Base-by-base conservation (phyloP, 1,140 invertebrate genomes). In the Neoseiulus cucumeris region DNA sequence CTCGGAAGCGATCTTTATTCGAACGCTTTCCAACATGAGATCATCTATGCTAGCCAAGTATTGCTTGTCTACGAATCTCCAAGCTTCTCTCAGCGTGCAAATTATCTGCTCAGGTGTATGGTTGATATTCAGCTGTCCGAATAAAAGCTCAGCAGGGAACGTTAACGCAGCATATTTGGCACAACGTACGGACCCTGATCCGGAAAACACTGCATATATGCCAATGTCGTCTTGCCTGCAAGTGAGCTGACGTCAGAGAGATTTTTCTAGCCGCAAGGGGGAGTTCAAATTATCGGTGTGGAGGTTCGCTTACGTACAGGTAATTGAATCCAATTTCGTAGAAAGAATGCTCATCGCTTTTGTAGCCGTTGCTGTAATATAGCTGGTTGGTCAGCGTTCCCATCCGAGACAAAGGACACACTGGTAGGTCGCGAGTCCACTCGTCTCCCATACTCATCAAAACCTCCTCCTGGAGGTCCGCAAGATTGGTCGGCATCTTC, bases 291-390 rank as follows among this genome's bases (percentile, higher is more conserved):
- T n/a, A 59, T 59, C 25, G 14, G 22, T 25, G 14, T 1, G 14
- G 17, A 14, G 14, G 25, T 20, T 59, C 14, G 22, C 14, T 18
- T 25, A n/a, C 22, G 25, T 25, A 59, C 51, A 25, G 51, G 22
- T 29, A 59, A 59, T 59, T 59, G 51, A 59, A 59, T 17, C 51
- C 51, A 2, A 14, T 59, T 59, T 59, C 51, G 22, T 59, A 25
- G 14, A 59, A 25, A 6, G 51, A 33, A 20, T 59, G 51, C 22
- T 29, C 22, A n/a, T 59, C 51, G 17, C 22, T 59, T 9, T 59
- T 59, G 14, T 25, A 59, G 2, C 51, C 51, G 9, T 59, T 59
- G 51, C 33, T n/a, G 4, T 59, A 20, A 33, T 59, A 59, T 4
- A 59, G 17, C 51, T 59, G 51, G 22, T 59, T 59, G 4, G 33